Conservation (phyloP, 2,113 vertebrate species). For the Mus musculus region DNA sequence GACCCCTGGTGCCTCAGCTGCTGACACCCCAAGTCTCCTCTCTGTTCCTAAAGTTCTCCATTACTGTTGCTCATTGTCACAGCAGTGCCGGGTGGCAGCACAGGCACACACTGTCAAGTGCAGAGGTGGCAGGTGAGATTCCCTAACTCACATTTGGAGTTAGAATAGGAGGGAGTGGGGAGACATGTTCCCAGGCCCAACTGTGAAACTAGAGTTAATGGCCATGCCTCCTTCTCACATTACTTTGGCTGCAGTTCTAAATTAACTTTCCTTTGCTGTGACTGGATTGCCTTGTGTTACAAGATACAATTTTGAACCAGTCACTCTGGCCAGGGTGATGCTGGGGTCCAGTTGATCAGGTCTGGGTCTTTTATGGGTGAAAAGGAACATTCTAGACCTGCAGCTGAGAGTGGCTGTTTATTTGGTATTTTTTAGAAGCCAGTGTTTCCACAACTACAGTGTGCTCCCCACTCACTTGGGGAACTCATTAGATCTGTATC, state of each 20-base stretch:
- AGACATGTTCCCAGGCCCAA: not conserved
- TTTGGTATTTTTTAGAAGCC: not conserved
- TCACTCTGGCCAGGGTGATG: not conserved
- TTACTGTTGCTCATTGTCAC: not conserved
- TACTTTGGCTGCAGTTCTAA: not conserved
- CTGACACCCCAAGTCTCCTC: not conserved
- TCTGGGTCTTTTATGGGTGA: not conserved
- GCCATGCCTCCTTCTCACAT: not conserved
- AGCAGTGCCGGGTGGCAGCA: not conserved
- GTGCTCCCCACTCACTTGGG: not conserved
- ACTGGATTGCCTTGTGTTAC: not conserved
- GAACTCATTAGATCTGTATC: not conserved
- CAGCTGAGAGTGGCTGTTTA: not conserved
- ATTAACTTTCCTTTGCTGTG: not conserved
- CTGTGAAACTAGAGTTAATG: not conserved
- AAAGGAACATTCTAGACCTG: not conserved
- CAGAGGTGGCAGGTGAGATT: not conserved
- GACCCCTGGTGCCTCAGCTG: not conserved
- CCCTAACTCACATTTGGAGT: not conserved
- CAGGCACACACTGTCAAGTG: not conserved
- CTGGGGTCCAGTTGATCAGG: not conserved
- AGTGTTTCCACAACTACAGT: not conserved
- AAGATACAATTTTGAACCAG: not conserved
- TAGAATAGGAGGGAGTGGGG: not conserved
- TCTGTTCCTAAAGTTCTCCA: not conserved